Base-by-base conservation (phyloP, 2,797 vertebrate genomes). In the Spondyliosoma cantharus region DNA sequence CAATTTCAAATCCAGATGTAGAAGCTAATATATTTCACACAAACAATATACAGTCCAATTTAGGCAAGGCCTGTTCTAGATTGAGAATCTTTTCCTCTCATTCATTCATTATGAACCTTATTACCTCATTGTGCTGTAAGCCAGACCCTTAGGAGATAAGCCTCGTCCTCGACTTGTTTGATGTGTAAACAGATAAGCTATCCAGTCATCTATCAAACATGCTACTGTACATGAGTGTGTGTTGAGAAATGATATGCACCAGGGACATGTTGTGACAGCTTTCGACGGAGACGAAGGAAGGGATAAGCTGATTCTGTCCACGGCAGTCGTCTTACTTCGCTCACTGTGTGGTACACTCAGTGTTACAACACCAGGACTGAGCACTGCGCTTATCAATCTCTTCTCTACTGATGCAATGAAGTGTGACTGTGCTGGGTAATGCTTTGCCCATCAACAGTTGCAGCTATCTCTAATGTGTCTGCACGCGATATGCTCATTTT, bases 111-210 rank as follows among this genome's bases (percentile, higher is more conserved):
- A 90, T 59, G 78, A 79, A 84, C 8, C 77, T 89, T 86, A 91
- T 92, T 91, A 91, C 68, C 84, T 89, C 63, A 89, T 86, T 90
- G 84, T 72, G 72, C 76, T 74, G 63, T 74, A 76, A 79, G 83
- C 85, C 89, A 91, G 88, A 85, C 82, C 78, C 80, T 64, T 37
- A 75, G 77, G 77, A 92, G 91, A 91, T 92, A 90, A 90, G 86
- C 81, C 70, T 73, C 20, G 48, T 88, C 79, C 81, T 86, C 72
- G 61, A 86, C 73, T 81, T 84, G 80, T 82, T 72, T 81, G 91
- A 92, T 92, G 49, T 76, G 67, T 83, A 90, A 90, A 86, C 87
- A 87, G 88, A 90, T 89, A 90, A 86, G 66, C 49, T 46, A 17
- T 64, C 82, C 74, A 75, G 22, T 46, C 81, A 82, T 88, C 61